Evolutionary conservation across 1,140 invertebrate species (phyloP), one percentile per base, ranked within the genome.

Genomic region (Nylanderia fulva): DNA sequence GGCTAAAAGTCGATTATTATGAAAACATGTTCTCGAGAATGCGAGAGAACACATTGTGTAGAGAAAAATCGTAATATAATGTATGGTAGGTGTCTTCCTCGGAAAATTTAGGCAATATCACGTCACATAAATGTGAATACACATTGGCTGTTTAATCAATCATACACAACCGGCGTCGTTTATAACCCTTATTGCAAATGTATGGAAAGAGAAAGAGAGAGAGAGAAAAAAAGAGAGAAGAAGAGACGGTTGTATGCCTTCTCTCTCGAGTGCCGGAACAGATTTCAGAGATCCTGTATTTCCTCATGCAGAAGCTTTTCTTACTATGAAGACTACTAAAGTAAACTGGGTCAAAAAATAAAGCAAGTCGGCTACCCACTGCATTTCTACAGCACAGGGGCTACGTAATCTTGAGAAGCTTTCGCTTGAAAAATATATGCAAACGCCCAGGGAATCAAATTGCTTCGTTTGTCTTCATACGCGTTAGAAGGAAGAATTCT

Each of bases 291-390:
- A 82, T 82, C 52, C 36, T 58, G 77, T 82, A 82, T 69, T 82
- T 61, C 66, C 52, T 82, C 77, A 72, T 82, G 77, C 77, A 82
- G 77, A 82, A 71, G 66, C 77, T 71, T 56, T 82, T 58, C 66
- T 82, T 71, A 36, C 77, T 72, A 60, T 72, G 77, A 82, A 72
- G 36, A 82, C 77, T 82, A 58, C 77, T 71, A 82, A 82, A 82
- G 77, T 82, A 82, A 82, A 82, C 77, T 82, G n/a, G 77, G 77
- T 82, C 77, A 68, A 82, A 82, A 82, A 82, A 82, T 82, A 82
- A 82, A 82, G 66, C 77, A 72, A 82, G 52, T 36, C 36, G 36
- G 48, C 64, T 21, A 52, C n/a, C n/a, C 69, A 54, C 24, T n/a
- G 77, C 77, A 72, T 82, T 82, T 82, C 66, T 72, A 24, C 27